Conservation (phyloP, 2,113 vertebrate species). For the Triplophysa rosa region DNA sequence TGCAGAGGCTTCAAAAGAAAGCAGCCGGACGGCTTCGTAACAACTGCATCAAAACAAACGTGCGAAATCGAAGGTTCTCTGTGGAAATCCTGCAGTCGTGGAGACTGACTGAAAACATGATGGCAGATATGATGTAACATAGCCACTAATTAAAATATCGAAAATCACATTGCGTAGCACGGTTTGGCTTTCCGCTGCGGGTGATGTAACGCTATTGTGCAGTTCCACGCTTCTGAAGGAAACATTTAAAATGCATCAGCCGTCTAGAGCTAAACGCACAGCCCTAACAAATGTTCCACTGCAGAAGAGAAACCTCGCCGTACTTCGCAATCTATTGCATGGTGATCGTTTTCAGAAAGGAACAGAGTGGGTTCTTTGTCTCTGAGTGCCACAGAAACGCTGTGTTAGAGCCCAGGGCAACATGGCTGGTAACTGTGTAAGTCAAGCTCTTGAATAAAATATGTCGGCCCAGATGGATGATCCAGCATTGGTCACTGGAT, state of each 20-base stretch:
- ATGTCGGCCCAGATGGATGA: slow-evolving; percentile 75
- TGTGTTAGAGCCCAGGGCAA: slow-evolving; percentile 61
- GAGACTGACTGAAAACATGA: slow-evolving; percentile 10
- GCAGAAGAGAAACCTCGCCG: slow-evolving; percentile 60
- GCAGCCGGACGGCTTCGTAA: background rate
- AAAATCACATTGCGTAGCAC: background rate
- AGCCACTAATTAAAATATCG: slow-evolving; percentile 21
- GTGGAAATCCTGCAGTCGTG: background rate
- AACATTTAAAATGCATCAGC: slow-evolving; percentile 37
- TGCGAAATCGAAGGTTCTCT: background rate
- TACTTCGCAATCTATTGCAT: slow-evolving; percentile 65
- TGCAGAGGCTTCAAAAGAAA: slow-evolving; percentile 51
- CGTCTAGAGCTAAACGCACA: background rate
- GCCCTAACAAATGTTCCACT: slow-evolving; percentile 44
- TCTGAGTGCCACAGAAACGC: slow-evolving; percentile 62
- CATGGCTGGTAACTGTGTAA: slow-evolving; percentile 73
- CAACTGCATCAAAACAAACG: background rate
- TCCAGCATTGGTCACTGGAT: slow-evolving; percentile 71
- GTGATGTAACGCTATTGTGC: slow-evolving; percentile 26
- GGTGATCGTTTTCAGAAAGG: slow-evolving; percentile 69
- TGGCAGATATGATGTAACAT: slow-evolving; percentile 19
- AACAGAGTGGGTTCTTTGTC: slow-evolving; percentile 68
- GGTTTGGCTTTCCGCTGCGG: slow-evolving; percentile 11
- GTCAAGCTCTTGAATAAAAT: slow-evolving; percentile 75
- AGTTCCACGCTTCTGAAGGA: slow-evolving; percentile 13